phyloP scores from a whole-genome alignment of 2,113 vertebrate genomes.

The Apodemus speciosus region DNA sequence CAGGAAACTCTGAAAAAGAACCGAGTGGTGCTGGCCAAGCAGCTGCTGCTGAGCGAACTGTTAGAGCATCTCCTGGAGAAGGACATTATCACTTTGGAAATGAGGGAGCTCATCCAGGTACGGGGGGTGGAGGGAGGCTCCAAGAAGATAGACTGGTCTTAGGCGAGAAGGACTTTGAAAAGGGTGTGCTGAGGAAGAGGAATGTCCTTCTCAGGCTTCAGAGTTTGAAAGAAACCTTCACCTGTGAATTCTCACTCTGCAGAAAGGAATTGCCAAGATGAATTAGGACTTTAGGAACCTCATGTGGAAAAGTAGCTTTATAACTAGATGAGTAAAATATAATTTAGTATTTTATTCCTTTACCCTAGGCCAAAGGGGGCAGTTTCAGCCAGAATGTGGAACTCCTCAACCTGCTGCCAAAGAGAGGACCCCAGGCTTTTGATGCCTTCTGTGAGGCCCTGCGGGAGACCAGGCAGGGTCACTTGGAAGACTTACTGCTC shows the following conservation, averaged over 20 bases:
- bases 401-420: conserved; percentile 92
- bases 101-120: conserved; percentile 87
- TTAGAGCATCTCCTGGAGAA: conserved; percentile 85
- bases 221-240: neutral
- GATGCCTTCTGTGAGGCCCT: conserved; percentile 92
- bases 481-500: conserved; percentile 86
- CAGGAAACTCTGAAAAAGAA: conserved; percentile 86
- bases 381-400: conserved; percentile 90
- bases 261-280: neutral
- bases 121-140: rapidly evolving
- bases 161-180: too few species aligned
- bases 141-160: neutral
- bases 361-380: conserved; percentile 86
- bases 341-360: neutral
- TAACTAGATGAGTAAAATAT: neutral
- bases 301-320: neutral
- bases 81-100: conserved; percentile 85
- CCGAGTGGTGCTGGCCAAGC: conserved; percentile 83
- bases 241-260: neutral
- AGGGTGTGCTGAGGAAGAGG: neutral
- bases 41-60: conserved; percentile 84
- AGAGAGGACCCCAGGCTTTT: conserved; percentile 94
- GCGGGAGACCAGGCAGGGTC: conserved; percentile 91
- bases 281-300: neutral
- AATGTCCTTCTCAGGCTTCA: neutral